A percentile compares a stretch with the other conserved stretches of the same genome.
These are phyloP conservation scores for Ormyrus nitidulus DNA, from an alignment of 2,888 invertebrate species.

Conservation along the genomic window DNA sequence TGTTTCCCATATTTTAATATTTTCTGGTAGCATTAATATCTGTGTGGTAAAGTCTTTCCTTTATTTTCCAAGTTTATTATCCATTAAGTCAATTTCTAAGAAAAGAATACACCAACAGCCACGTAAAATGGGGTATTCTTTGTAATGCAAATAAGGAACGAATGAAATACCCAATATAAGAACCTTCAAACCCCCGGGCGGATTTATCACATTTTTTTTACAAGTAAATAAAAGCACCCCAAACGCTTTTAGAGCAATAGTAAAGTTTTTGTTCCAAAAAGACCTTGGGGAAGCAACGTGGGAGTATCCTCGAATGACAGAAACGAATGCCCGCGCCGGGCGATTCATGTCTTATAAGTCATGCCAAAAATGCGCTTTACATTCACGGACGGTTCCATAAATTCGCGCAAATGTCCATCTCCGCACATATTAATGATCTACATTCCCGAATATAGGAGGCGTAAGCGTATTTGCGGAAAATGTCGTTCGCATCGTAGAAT, in stretches of 20 bases:
- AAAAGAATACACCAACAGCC: too few relatives aligned
- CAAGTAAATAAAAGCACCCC: background rate
- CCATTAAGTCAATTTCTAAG: too few relatives aligned
- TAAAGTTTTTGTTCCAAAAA: background rate
- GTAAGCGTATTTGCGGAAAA: background rate
- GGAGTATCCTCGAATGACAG: conserved; percentile 2
- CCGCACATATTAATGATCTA: conserved; percentile 1
- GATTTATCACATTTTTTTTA: background rate
- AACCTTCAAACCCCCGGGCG: too few relatives aligned
- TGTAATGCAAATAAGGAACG: too few relatives aligned
- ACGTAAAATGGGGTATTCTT: too few relatives aligned
- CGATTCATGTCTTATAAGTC: background rate
- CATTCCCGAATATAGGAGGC: background rate
- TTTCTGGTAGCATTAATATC: too few relatives aligned
- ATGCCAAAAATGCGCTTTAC: conserved; percentile 35
- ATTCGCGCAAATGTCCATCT: conserved; percentile 9
- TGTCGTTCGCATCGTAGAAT: background rate
- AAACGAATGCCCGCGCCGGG: background rate
- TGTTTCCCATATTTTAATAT: too few relatives aligned
- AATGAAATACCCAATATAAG: too few relatives aligned
- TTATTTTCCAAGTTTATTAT: too few relatives aligned
- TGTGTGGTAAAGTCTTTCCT: too few relatives aligned
- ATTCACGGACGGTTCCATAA: conserved; percentile 21
- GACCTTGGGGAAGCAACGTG: conserved; percentile 1
- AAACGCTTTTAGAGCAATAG: background rate